phyloP scores from a whole-genome alignment of 1,140 invertebrate genomes.

The Drosophila neocordata region DNA sequence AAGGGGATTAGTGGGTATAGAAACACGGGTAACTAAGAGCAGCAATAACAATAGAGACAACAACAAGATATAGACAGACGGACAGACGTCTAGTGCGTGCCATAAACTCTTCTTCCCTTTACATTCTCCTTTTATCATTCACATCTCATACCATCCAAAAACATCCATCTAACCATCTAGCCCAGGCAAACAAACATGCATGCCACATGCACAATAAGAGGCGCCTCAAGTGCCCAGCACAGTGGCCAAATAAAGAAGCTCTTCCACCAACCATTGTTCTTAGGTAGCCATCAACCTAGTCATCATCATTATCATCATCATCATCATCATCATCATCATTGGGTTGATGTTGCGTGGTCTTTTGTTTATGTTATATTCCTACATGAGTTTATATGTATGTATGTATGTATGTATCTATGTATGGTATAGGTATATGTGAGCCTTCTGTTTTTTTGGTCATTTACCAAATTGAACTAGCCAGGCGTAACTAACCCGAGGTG shows the following conservation, averaged over 20 bases:
- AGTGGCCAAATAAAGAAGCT: constrained; percentile 58
- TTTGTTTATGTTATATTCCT: constrained; percentile 61
- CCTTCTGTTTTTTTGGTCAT: constrained; percentile 48
- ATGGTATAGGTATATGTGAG: constrained; percentile 19
- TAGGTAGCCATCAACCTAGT: constrained; percentile 31
- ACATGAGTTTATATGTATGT: no score
- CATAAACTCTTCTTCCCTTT: constrained; percentile 32
- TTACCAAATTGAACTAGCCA: constrained; percentile 75
- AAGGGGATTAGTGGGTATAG: no score
- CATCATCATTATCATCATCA: constrained; percentile 21
- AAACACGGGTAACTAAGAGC: constrained; percentile 38
- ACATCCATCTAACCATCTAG: constrained; percentile 28
- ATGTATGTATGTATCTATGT: constrained; percentile 26
- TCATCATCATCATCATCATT: constrained; percentile 28
- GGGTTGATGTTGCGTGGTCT: constrained; percentile 65
- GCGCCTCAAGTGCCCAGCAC: constrained; percentile 52
- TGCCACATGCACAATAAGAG: constrained; percentile 60
- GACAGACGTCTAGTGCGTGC: constrained; percentile 69
- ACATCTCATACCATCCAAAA: background rate
- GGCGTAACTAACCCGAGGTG: constrained; percentile 63
- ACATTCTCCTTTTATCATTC: background rate
- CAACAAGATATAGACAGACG: constrained; percentile 34
- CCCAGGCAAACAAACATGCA: background rate
- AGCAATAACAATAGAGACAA: constrained; percentile 51
- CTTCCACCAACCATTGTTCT: constrained; percentile 62